Conservation (phyloP, 2,888 invertebrate genomes). For the Alloscopus bannaensis region DNA sequence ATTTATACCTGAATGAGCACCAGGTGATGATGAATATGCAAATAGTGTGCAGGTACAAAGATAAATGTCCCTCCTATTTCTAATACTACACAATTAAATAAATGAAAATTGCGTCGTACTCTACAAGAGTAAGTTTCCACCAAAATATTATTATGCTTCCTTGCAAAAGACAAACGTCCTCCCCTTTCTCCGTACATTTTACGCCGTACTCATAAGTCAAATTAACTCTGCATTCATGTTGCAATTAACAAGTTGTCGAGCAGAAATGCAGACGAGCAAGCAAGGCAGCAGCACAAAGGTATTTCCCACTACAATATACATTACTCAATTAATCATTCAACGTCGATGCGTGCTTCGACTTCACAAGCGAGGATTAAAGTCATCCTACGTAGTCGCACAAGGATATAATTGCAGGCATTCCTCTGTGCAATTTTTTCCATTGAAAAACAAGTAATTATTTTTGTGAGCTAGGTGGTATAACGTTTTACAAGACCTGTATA, state of each 20-base stretch:
- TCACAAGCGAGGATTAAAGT: not conserved
- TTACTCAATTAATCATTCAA: constrained; percentile 46
- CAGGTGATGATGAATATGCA: not conserved
- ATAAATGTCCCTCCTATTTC: not conserved
- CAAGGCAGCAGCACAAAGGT: constrained; percentile 9
- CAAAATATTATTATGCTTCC: too few relatives aligned
- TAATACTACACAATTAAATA: constrained; percentile 5
- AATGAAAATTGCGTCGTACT: not conserved
- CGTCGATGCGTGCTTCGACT: constrained; percentile 22
- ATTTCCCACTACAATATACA: constrained; percentile 32
- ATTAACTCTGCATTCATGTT: not conserved
- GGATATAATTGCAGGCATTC: not conserved
- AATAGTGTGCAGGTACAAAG: not conserved
- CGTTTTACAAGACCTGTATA: not conserved
- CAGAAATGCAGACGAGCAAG: too few relatives aligned
- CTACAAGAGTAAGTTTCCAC: not conserved
- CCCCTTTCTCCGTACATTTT: not conserved
- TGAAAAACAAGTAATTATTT: constrained; percentile 7
- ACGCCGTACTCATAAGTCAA: not conserved
- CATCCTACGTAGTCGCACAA: not conserved
- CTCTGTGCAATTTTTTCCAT: not conserved
- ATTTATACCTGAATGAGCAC: not conserved
- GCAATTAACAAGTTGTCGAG: constrained; percentile 9
- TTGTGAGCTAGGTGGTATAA: not conserved
- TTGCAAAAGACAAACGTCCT: not conserved